Base-by-base conservation (phyloP, 2,113 vertebrate species). In the Aldabrachelys gigantea region DNA sequence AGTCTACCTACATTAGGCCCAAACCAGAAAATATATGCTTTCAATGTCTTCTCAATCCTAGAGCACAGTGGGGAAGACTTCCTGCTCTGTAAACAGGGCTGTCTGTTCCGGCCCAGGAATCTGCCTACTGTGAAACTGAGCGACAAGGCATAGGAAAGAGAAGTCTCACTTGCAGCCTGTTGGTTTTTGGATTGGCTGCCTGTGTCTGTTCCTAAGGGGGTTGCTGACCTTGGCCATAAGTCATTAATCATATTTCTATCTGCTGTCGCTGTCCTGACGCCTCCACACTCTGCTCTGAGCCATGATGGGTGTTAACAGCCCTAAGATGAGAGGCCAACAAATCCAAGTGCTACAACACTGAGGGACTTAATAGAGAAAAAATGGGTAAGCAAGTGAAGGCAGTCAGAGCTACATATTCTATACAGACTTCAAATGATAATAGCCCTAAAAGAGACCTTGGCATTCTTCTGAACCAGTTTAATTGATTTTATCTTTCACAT, bases 1-100 rank as follows among this genome's bases (percentile, higher is more conserved):
- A 93, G 11, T 86, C 79, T 95, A 78, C 90, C 82, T 95, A 44
- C 86, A 89, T 41, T 84, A 87, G 53, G 69, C 82, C 87, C 69
- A 85, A 94, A 87, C 54, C 72, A 78, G 56, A 76, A 52, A 86
- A 59, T 69, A 85, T 91, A 79, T 72, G 80, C 95, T 94, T 95
- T 38, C 35, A 90, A 25, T 50, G 78, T 82, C 35, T 93, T 35
- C 75, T 92, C 59, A 92, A 82, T 31, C 86, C 83, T 96, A 94
- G 85, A 44, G 38, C 81, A 62, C 17, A 78, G 72, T 84, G 25
- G 8, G 59, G 91, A 52, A 52, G 52, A 41, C n/a, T 0, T 82
- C 59, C 85, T 76, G 19, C 29, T 85, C 13, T 41, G 54, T 44
- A 50, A 79, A 93, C 81, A 53, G 44, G 53, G 44, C 49, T 93